Evolutionary conservation across 92 coral and sea anemone species (phyloP).

Genomic region (Hydrozoanthus gracilis): DNA sequence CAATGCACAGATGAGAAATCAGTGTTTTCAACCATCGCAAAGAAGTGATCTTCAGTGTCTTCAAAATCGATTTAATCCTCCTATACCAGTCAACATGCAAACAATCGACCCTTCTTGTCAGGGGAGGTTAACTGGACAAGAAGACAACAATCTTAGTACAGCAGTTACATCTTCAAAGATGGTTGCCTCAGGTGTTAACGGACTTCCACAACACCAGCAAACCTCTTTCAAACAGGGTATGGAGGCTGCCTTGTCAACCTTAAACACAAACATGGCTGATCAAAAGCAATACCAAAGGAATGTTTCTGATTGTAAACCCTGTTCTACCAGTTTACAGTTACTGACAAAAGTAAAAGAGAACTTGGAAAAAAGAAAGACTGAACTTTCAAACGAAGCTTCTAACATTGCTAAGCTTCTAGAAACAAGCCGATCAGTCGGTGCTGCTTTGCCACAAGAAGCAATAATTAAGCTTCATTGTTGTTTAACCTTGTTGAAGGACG

Average conservation of each 20-base stretch:
- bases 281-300: not conserved
- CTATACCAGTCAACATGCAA: no score
- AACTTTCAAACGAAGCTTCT: not conserved
- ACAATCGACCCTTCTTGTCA: not conserved
- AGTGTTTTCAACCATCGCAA: not conserved
- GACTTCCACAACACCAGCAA: not conserved
- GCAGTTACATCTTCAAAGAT: not conserved
- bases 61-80: not conserved
- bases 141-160: not conserved
- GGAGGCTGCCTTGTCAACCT: not conserved
- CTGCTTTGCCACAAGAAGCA: slow-evolving; percentile 34
- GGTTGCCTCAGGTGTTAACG: not conserved
- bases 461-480: not conserved
- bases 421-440: not conserved
- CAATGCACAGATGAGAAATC: not conserved
- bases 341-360: not conserved
- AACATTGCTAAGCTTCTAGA: slow-evolving; percentile 1
- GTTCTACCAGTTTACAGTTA: slow-evolving; percentile 1
- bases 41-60: not conserved
- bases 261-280: not conserved
- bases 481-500: slow-evolving; percentile 24
- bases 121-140: not conserved
- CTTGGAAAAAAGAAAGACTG: slow-evolving; percentile 9
- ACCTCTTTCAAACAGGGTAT: not conserved
- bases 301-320: not conserved